Base-by-base conservation (phyloP, 2,113 vertebrate genomes). In the Zosterops japonicus region DNA sequence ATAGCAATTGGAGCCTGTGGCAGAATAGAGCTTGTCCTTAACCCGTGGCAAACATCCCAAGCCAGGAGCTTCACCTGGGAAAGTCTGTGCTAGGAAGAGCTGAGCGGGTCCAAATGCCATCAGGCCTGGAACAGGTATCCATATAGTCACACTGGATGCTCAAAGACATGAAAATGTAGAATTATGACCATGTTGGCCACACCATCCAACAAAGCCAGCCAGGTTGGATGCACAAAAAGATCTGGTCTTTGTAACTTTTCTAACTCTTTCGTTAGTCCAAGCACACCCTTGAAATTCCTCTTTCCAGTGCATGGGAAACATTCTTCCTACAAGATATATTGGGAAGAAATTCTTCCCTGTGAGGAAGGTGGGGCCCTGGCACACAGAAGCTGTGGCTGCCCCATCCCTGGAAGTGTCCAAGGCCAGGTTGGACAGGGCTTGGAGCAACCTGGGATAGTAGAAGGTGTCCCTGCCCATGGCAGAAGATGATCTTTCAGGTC, bases 351-450 rank as follows among this genome's bases (percentile, higher is more conserved):
- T 16, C 1, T 63, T 36, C 27, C 27, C 31, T 36, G 5, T 8
- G 49, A 56, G 31, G 27, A 0, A 0, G 28, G 2, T 0, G 4
- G 75, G 33, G 39, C 19, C 12, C 44, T 52, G 23, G 27, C 12
- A 76, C 25, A 76, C 14, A 33, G 56, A 0, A 83, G 27, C 18
- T 83, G 56, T 23, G 22, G 18, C 21, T 90, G 55, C 10, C 12
- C 18, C 47, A 49, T 11, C 25, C 79, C 41, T 77, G 56, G 22
- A 11, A 42, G 21, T 49, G 47, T 8, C 2, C 63, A 27, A 31
- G 29, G 31, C 35, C 35, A 56, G 41, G 47, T 1, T 56, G 41
- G 29, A 41, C 0, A 0, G 16, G 29, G 0, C 11, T 75, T 60
- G 31, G 35, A 69, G 27, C 49, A 83, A 0, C 12, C 18, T 70